phyloP scores from a whole-genome alignment of 2,797 vertebrate species.

The Sphenodon punctatus region DNA sequence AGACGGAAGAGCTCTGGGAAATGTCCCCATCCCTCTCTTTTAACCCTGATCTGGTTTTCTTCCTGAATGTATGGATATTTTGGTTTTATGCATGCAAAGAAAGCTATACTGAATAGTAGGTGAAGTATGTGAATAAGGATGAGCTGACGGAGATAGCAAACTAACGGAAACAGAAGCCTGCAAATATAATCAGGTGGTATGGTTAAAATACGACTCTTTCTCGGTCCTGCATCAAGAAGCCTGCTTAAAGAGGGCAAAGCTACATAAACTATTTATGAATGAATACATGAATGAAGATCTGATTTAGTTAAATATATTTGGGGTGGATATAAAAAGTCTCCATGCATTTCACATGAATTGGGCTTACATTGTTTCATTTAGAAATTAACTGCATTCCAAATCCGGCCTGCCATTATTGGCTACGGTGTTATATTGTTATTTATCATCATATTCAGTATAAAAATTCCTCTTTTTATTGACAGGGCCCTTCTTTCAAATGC shows the following conservation, averaged over 20 bases:
- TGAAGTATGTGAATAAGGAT: not conserved
- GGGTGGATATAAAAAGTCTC: not conserved
- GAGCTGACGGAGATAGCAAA: not conserved
- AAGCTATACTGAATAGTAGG: not conserved
- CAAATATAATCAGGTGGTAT: not conserved
- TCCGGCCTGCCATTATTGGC: not conserved
- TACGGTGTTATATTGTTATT: rapidly evolving
- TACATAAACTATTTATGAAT: not conserved
- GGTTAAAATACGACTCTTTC: not conserved
- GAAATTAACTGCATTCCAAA: not conserved
- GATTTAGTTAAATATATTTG: rapidly evolving
- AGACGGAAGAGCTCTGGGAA: not conserved
- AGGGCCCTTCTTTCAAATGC: not conserved
- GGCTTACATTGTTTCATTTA: rapidly evolving
- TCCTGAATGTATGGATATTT: not conserved
- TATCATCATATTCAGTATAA: not conserved
- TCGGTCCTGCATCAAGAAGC: not conserved
- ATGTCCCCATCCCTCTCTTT: not conserved
- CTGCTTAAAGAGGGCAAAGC: not conserved
- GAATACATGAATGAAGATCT: not conserved
- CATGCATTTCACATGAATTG: rapidly evolving
- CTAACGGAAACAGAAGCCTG: not conserved
- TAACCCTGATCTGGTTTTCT: not conserved
- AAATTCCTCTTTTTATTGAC: not conserved
- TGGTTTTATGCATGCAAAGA: not conserved